phyloP scores from a whole-genome alignment of 1,140 invertebrate genomes.

The Lasioglossum albipes region DNA sequence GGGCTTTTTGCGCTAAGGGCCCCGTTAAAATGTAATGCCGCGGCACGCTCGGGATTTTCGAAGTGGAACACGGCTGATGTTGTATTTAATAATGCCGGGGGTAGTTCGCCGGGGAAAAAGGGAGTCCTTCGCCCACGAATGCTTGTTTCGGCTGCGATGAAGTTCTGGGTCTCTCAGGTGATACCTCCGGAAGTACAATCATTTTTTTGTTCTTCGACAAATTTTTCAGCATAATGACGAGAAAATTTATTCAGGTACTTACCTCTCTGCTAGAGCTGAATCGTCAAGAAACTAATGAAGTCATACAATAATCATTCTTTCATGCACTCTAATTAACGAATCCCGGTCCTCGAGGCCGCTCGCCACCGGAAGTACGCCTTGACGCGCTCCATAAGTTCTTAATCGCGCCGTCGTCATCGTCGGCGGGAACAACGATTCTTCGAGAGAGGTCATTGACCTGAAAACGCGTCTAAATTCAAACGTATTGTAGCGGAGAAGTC shows the following conservation, averaged over 20 bases:
- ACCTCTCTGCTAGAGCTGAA: too few relatives aligned
- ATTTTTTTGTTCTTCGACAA: too few relatives aligned
- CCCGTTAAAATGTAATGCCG: not conserved
- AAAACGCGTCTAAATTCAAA: slow-evolving; percentile 57
- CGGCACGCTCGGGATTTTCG: slow-evolving; percentile 1
- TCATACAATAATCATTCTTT: not conserved
- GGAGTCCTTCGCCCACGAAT: too few relatives aligned
- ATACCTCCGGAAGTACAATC: too few relatives aligned
- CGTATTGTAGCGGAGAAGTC: slow-evolving; percentile 36
- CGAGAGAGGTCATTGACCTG: slow-evolving; percentile 3
- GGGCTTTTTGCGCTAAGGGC: not conserved
- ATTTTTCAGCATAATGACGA: too few relatives aligned
- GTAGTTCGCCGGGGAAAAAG: not conserved
- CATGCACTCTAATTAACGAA: not conserved
- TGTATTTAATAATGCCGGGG: not conserved
- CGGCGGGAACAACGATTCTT: not conserved
- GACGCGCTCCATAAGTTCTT: not conserved
- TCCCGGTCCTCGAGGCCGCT: not conserved
- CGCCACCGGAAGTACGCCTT: not conserved
- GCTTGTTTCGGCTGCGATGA: too few relatives aligned
- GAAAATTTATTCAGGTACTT: too few relatives aligned
- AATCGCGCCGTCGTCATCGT: not conserved
- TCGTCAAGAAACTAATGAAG: too few relatives aligned
- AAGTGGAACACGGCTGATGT: not conserved
- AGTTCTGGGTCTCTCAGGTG: too few relatives aligned